Conservation (phyloP, 35 echinoderm and acorn worm genomes). For the Strongylocentrotus purpuratus region DNA sequence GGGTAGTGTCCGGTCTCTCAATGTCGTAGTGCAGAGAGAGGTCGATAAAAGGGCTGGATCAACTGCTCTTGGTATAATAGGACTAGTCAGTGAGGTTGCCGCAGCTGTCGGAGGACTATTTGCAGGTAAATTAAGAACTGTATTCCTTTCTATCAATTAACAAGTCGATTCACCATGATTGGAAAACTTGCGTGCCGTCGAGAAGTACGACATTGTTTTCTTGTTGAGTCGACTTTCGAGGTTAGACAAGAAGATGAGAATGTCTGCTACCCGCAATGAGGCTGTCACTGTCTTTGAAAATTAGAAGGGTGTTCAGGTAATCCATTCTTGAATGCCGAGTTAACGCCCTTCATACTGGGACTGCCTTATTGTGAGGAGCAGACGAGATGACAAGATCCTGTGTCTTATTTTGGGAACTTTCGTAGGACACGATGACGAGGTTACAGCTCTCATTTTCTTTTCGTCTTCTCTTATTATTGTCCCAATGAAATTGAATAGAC, state of each 20-base stretch:
- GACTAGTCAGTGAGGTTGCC: conserved; percentile 32
- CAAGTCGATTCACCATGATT: neutral
- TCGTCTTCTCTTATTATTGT: too few species aligned
- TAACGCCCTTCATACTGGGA: neutral
- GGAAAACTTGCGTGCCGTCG: too few species aligned
- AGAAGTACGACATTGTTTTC: neutral
- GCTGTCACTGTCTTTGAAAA: too few species aligned
- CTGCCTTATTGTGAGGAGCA: neutral
- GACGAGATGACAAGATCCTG: too few species aligned
- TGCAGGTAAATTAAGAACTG: neutral
- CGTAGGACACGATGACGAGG: too few species aligned
- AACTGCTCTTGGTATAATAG: neutral
- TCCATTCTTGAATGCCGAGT: too few species aligned
- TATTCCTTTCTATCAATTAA: neutral
- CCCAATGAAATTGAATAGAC: too few species aligned
- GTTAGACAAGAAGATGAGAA: neutral
- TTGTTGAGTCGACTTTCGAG: neutral
- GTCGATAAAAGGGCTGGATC: conserved; percentile 41
- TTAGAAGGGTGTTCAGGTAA: too few species aligned
- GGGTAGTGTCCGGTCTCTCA: conserved; percentile 24
- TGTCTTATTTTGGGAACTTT: too few species aligned
- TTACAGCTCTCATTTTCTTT: too few species aligned
- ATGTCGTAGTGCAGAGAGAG: conserved; percentile 1
- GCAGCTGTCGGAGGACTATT: conserved; percentile 31
- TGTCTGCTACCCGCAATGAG: neutral